These are phyloP conservation scores for Sebastes hopkinsi DNA, from an alignment of 2,797 vertebrate genomes.

Conservation along the genomic window DNA sequence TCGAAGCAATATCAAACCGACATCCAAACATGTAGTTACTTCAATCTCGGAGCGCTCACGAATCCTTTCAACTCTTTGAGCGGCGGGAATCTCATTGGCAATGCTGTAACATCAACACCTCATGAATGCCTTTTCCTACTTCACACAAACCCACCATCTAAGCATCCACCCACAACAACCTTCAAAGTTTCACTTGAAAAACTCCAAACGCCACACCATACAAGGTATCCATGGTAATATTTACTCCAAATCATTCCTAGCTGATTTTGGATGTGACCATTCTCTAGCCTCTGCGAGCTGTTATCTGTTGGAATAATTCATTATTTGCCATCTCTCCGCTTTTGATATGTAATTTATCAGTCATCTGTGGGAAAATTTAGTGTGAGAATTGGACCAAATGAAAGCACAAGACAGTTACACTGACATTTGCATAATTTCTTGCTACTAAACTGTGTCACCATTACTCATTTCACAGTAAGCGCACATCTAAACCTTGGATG, in stretches of 20 bases:
- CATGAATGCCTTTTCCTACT: slow-evolving; percentile 48
- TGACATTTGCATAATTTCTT: slow-evolving; percentile 45
- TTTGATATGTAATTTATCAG: slow-evolving; percentile 65
- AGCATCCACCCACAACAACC: slow-evolving; percentile 48
- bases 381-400: slow-evolving; percentile 52
- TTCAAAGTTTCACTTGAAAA: slow-evolving; percentile 57
- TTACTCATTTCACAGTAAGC: slow-evolving; percentile 28
- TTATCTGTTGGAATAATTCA: slow-evolving; percentile 56
- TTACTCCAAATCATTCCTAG: slow-evolving; percentile 21
- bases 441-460: slow-evolving; percentile 7
- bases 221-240: slow-evolving; percentile 41
- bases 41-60: slow-evolving; percentile 17
- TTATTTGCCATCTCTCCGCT: slow-evolving; percentile 38
- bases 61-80: slow-evolving; percentile 53
- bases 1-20: slow-evolving; percentile 22
- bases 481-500: background rate
- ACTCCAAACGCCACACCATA: slow-evolving; percentile 29
- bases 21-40: slow-evolving; percentile 27
- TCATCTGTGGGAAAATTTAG: slow-evolving; percentile 27
- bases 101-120: slow-evolving; percentile 62
- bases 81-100: slow-evolving; percentile 48
- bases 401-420: slow-evolving; percentile 27
- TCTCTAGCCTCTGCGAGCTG: slow-evolving; percentile 1
- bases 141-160: slow-evolving; percentile 52
- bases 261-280: slow-evolving; percentile 31